A percentile compares a stretch with the other conserved stretches of the same genome.
These are phyloP conservation scores for Amblyjoppa fuscipennis DNA, from an alignment of 2,888 invertebrate species.

Conservation along the genomic window DNA sequence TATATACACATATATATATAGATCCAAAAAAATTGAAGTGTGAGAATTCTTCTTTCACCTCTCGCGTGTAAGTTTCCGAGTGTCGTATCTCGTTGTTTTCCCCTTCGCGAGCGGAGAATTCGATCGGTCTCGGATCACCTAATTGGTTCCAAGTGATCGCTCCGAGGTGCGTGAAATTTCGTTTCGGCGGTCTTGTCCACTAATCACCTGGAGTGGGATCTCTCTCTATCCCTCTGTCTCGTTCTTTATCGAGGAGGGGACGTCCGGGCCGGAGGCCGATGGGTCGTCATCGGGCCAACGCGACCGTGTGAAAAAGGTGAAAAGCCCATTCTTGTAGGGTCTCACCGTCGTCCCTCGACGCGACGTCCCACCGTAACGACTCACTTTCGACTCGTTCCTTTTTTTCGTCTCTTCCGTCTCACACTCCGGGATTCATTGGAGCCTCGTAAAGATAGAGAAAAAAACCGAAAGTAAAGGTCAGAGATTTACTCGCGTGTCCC, in stretches of 20 bases:
- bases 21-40: not conserved
- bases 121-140: conserved; percentile 54
- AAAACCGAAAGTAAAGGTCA: conserved; percentile 40
- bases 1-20: not conserved
- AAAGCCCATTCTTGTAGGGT: conserved; percentile 52
- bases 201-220: conserved; percentile 57
- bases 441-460: conserved; percentile 64
- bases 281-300: not conserved
- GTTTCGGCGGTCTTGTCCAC: conserved; percentile 59
- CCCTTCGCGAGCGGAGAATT: conserved; percentile 35
- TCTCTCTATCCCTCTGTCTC: not conserved
- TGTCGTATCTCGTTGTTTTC: conserved; percentile 33
- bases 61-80: not conserved
- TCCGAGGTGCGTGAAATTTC: conserved; percentile 57
- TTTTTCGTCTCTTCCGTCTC: conserved; percentile 12
- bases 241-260: conserved; percentile 43
- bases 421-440: conserved; percentile 49
- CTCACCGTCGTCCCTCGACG: conserved; percentile 31
- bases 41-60: not conserved
- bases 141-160: conserved; percentile 61
- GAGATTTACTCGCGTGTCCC: conserved; percentile 55
- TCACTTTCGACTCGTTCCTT: conserved; percentile 20
- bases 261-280: not conserved
- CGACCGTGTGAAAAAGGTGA: conserved; percentile 65
- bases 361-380: conserved; percentile 39